Base-by-base conservation (phyloP, 1,140 invertebrate species). In the Hyposmocoma kahamanoa region DNA sequence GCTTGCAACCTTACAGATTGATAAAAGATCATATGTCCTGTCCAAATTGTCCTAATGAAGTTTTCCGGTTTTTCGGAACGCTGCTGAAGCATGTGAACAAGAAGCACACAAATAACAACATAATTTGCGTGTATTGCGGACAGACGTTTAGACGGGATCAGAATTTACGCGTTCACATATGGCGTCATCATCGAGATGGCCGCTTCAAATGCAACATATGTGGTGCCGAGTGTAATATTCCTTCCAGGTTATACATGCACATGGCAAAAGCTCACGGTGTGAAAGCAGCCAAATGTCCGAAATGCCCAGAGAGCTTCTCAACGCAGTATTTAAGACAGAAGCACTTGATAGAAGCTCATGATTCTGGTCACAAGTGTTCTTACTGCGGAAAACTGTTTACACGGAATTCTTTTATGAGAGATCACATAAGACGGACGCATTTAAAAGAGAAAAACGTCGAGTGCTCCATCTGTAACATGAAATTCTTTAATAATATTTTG, bases 401-500 rank as follows among this genome's bases (percentile, higher is more conserved):
- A 0, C 53, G 79, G 9, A 78, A 80, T 11, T 82, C 77, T 0
- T 82, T 83, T 32, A 73, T 83, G 72, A 53, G 67, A 1, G 74
- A 83, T 53, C 82, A 83, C 20, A 55, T 82, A 4, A 53, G 76
- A 24, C 53, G 82, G 24, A 82, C 74, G 3, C 86, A 87, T 67
- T 61, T 87, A 38, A 85, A 87, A 21, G 84, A 86, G 55, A 84
- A 78, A 22, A 86, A 81, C 9, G 75, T 75, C 0, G 72, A 77
- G 48, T 89, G 88, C 43, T 62, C 69, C 0, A 76, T 83, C 21
- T 88, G 87, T 54, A 73, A 62, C 30, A 72, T 75, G 67, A 81
- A 77, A 47, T 87, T 87, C 57, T 86, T 80, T 43, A 80, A 84
- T 43, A 83, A 80, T 47, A 70, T 77, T 18, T 59, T 78, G 8